These are phyloP conservation scores for Sciaenops ocellatus DNA, from an alignment of 2,797 vertebrate genomes.

Conservation along the genomic window DNA sequence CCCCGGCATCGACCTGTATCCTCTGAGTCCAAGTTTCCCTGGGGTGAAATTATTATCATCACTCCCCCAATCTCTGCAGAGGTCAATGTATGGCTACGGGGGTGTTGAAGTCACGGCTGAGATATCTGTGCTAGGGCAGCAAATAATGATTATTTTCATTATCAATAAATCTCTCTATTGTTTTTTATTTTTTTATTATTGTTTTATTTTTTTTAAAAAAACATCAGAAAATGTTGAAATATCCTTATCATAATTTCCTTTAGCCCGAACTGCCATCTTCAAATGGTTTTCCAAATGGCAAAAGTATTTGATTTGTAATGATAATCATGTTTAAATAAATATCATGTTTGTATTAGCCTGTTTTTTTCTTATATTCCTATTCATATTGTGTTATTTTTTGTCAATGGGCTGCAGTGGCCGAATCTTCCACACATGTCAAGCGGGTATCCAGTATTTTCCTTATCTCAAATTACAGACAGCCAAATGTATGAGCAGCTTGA, in stretches of 20 bases:
- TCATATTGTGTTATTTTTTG: not conserved
- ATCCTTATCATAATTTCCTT: not conserved
- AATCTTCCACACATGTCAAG: conserved; percentile 6
- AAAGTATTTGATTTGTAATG: not conserved
- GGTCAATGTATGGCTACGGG: conserved; percentile 15
- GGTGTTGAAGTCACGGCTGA: conserved; percentile 26
- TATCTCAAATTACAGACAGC: conserved; percentile 3
- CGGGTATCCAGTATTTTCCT: conserved; percentile 8
- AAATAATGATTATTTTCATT: conserved; percentile 3
- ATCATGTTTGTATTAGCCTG: not conserved
- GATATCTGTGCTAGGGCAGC: not conserved
- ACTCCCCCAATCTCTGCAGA: conserved; percentile 27
- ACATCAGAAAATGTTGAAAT: not conserved
- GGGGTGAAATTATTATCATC: conserved; percentile 42
- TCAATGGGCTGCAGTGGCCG: not conserved
- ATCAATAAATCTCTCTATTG: not conserved
- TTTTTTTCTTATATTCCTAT: not conserved
- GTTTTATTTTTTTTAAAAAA: not conserved
- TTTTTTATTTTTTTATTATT: not conserved
- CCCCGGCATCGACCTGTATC: conserved; percentile 32
- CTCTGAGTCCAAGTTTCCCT: conserved; percentile 33
- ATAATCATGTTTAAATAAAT: not conserved
- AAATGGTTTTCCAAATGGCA: not conserved
- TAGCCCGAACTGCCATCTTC: not conserved
- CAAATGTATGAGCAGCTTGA: conserved; percentile 6